Conservation (phyloP, 2,797 vertebrate genomes). For the Sebastes vulpes region DNA sequence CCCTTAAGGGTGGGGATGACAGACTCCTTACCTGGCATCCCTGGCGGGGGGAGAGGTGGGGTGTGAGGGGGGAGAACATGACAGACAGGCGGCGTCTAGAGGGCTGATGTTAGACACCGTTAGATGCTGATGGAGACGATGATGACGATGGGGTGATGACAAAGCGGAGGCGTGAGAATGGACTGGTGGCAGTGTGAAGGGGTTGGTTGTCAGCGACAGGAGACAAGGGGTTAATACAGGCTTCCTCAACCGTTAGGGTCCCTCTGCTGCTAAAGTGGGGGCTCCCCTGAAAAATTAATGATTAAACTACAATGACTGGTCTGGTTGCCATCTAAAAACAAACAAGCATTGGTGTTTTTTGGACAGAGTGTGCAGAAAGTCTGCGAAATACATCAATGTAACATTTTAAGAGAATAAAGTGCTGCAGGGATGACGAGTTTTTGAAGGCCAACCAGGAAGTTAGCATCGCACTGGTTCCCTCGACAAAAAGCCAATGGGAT, state of each 20-base stretch:
- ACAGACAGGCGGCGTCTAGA: constrained; percentile 75
- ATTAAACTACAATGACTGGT: constrained; percentile 1
- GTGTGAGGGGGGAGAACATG: constrained; percentile 22
- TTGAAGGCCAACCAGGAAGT: no score
- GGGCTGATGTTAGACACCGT: constrained; percentile 71
- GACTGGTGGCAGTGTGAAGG: constrained; percentile 46
- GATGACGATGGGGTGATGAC: constrained; percentile 70
- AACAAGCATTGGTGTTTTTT: not conserved
- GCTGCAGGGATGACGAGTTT: no score
- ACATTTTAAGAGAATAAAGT: no score
- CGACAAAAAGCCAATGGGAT: no score
- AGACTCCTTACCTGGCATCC: constrained; percentile 80
- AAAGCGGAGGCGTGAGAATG: constrained; percentile 55
- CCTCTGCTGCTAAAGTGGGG: not conserved
- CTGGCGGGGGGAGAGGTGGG: not conserved
- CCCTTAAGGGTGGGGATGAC: constrained; percentile 53
- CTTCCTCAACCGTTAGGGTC: not conserved
- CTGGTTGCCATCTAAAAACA: not conserved
- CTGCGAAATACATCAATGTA: not conserved
- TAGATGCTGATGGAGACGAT: constrained; percentile 76
- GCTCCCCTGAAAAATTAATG: not conserved
- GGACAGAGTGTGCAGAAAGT: not conserved
- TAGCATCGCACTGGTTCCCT: no score
- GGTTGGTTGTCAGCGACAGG: constrained; percentile 52
- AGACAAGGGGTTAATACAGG: constrained; percentile 62